Conservation (phyloP, 2,888 invertebrate species). For the Stenurella melanura region DNA sequence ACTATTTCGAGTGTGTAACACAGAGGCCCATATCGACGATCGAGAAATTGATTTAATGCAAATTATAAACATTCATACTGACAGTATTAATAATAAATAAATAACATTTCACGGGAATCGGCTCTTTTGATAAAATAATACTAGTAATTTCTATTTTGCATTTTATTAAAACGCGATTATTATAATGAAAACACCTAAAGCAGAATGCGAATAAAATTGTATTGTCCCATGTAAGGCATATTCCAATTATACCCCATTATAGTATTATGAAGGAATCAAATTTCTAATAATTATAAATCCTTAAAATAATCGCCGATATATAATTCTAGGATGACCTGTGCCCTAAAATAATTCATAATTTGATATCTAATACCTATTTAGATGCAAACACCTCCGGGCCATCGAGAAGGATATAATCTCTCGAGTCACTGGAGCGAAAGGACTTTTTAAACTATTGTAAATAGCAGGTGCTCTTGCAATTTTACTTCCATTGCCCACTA, state of each 20-base stretch:
- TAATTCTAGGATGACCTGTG: conserved; percentile 46
- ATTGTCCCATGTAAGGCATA: conserved; percentile 55
- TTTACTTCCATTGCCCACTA: conserved; percentile 58
- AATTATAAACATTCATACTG: conserved; percentile 9
- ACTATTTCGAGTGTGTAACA: neutral
- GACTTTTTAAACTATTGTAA: conserved; percentile 43
- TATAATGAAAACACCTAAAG: conserved; percentile 37
- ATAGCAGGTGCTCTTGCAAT: conserved; percentile 54
- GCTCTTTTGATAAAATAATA: conserved; percentile 37
- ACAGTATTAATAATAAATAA: conserved; percentile 21
- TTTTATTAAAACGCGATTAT: conserved; percentile 34
- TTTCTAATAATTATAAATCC: conserved; percentile 48
- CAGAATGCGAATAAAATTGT: conserved; percentile 41
- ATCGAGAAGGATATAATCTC: conserved; percentile 46
- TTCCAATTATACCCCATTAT: conserved; percentile 47
- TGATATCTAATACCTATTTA: conserved; percentile 39
- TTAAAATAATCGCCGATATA: conserved; percentile 38
- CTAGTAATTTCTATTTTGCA: conserved; percentile 31
- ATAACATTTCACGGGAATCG: conserved; percentile 14
- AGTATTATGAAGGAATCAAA: conserved; percentile 32
- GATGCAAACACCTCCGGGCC: conserved; percentile 33
- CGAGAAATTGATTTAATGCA: neutral
- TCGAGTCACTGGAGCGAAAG: conserved; percentile 49
- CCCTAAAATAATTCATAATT: conserved; percentile 44
- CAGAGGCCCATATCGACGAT: neutral